These are phyloP conservation scores for Parazoanthus darwini DNA, from an alignment of 92 coral and sea anemone genomes.

Conservation along the genomic window DNA sequence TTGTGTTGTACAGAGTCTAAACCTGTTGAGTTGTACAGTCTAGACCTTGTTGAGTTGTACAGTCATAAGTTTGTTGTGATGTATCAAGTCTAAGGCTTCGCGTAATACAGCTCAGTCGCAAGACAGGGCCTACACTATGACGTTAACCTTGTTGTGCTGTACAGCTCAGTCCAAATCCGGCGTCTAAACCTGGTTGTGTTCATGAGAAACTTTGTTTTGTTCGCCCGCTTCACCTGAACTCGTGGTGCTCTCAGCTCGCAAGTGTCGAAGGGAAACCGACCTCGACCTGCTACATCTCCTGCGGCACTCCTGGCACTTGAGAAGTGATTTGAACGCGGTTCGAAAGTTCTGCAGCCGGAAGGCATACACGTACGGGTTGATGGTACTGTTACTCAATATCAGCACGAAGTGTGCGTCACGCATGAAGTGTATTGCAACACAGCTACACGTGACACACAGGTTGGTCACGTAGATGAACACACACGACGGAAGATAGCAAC, in stretches of 20 bases:
- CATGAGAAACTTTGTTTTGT: not conserved
- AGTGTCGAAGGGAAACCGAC: constrained; percentile 22
- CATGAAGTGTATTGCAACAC: constrained; percentile 80
- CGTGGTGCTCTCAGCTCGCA: constrained; percentile 8
- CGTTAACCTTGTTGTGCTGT: no score
- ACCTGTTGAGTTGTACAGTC: no score
- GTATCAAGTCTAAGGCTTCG: no score
- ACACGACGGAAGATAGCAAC: constrained; percentile 79
- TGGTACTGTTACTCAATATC: constrained; percentile 78
- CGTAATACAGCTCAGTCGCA: no score
- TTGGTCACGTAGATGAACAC: constrained; percentile 87
- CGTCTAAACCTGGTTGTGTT: not conserved
- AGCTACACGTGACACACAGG: constrained; percentile 77
- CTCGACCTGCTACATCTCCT: not conserved
- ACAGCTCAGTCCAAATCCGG: no score
- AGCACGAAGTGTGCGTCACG: constrained; percentile 82
- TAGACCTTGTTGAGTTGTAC: no score
- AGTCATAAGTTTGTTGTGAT: no score
- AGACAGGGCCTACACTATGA: no score
- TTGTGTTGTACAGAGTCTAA: no score
- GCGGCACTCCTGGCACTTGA: constrained; percentile 25
- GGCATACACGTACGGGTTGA: constrained; percentile 91
- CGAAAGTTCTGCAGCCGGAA: constrained; percentile 84
- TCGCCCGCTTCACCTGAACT: not conserved
- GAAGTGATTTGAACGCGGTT: constrained; percentile 70